A percentile compares a stretch with the other conserved stretches of the same genome.
Conservation (phyloP, 1,140 invertebrate genomes). For the Bilobella aurantiaca region DNA sequence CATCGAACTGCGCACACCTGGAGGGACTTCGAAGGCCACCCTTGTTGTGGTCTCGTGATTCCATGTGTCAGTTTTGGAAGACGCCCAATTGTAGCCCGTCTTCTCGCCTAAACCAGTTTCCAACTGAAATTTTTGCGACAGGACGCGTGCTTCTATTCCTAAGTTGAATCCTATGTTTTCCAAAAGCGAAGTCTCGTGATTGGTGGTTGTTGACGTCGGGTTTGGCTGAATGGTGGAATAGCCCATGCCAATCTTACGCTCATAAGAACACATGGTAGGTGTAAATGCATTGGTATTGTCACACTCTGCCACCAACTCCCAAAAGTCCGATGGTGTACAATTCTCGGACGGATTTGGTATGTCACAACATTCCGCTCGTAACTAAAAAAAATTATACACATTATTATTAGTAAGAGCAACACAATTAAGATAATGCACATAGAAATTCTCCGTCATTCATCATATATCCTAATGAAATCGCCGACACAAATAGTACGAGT, state of each 20-base stretch:
- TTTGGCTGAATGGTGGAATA: background rate
- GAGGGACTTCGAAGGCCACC: slow-evolving; percentile 9
- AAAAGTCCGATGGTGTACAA: slow-evolving; percentile 15
- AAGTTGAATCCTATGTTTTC: background rate
- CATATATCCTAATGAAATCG: no score
- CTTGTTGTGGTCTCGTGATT: slow-evolving; percentile 1
- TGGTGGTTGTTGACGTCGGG: no score
- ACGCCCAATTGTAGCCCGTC: slow-evolving; percentile 5
- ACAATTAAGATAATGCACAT: no score
- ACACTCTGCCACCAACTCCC: slow-evolving; percentile 23
- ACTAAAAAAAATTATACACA: no score
- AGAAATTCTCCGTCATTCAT: no score
- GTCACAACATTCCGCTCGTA: slow-evolving; percentile 9
- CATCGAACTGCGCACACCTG: background rate
- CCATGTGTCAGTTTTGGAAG: slow-evolving; percentile 1
- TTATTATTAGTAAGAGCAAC: no score
- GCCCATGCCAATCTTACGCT: slow-evolving; percentile 13
- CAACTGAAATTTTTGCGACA: slow-evolving; percentile 4
- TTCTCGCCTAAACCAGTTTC: background rate
- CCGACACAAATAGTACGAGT: no score
- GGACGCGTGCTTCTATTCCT: background rate
- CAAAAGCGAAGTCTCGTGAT: background rate
- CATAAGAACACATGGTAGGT: slow-evolving; percentile 13
- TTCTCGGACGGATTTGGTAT: slow-evolving; percentile 9
- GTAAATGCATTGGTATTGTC: slow-evolving; percentile 19